These are phyloP conservation scores for Pogoniulus pusillus DNA, from an alignment of 2,797 vertebrate species.

Conservation along the genomic window DNA sequence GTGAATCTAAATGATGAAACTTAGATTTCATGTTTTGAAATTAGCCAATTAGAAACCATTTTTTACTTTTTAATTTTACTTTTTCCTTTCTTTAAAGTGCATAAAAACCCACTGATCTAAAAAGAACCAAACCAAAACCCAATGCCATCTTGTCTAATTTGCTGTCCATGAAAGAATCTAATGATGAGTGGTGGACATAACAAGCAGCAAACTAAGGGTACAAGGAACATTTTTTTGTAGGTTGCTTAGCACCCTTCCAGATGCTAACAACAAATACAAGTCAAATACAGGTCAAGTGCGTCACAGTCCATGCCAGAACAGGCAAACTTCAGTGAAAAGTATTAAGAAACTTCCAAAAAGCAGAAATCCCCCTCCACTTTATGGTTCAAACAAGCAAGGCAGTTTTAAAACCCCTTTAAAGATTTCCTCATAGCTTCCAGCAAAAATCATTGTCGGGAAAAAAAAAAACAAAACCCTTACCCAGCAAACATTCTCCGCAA, in stretches of 20 bases:
- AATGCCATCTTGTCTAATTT: not conserved
- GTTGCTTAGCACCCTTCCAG: not conserved
- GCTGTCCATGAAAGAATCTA: not conserved
- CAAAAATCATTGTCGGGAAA: not conserved
- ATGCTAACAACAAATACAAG: not conserved
- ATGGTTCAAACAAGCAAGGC: not conserved
- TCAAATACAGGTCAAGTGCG: not conserved
- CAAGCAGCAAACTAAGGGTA: not conserved
- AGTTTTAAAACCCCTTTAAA: not conserved
- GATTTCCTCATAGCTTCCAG: not conserved
- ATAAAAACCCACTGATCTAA: not conserved
- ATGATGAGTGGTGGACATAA: not conserved
- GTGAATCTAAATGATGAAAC: not conserved
- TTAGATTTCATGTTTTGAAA: not conserved
- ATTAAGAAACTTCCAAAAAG: not conserved
- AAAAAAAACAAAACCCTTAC: not conserved
- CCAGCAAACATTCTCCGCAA: not conserved
- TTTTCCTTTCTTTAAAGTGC: not conserved
- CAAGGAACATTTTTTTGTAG: not conserved
- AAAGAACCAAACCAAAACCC: too few relatives aligned
- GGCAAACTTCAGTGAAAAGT: not conserved
- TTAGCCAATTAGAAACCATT: not conserved
- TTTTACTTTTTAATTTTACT: not conserved
- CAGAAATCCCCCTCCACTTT: not conserved
- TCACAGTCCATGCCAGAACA: not conserved